Base-by-base conservation (phyloP, 1,140 invertebrate genomes). In the Bombyx mandarina region DNA sequence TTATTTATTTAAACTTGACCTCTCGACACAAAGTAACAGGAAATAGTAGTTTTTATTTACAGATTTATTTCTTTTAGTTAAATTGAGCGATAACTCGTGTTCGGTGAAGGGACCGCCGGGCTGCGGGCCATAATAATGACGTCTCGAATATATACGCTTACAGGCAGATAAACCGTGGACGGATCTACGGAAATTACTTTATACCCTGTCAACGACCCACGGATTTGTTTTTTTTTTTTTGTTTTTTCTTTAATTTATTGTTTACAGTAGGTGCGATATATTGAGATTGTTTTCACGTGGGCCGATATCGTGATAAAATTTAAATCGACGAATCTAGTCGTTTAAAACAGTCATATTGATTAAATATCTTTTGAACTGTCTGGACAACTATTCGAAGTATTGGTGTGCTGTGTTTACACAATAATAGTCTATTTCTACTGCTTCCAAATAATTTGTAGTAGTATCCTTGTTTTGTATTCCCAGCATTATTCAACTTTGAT, bases 81-180 rank as follows among this genome's bases (percentile, higher is more conserved):
- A 77, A 83, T 83, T 83, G 77, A 83, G 78, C 73, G 67, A 83
- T 83, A 83, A 79, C 66, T 77, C 67, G 65, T 74, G 46, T 57
- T 64, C 65, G 62, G 59, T 61, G 74, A 69, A 66, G 66, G 61
- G 71, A 77, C 71, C 72, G 67, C 74, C 74, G 65, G 60, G 64
- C 56, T 43, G 55, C 46, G 53, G 61, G 61, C 70, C 59, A 66
- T 77, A 77, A 77, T 79, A 73, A 78, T 71, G 75, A 74, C 71
- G 62, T 81, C 69, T 58, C 56, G 60, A 66, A 69, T 68, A 71
- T 77, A 79, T 79, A 75, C 67, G 76, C 74, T 81, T 80, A 81
- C 71, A 69, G 45, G 46, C 43, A 43, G 65, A 69, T 71, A 71
- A 54, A 45, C 57, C 61, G 53, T 45, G 47, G 56, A 60, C 51